These are phyloP conservation scores for Eumerus sabulonum DNA, from an alignment of 2,888 invertebrate genomes.

Conservation along the genomic window DNA sequence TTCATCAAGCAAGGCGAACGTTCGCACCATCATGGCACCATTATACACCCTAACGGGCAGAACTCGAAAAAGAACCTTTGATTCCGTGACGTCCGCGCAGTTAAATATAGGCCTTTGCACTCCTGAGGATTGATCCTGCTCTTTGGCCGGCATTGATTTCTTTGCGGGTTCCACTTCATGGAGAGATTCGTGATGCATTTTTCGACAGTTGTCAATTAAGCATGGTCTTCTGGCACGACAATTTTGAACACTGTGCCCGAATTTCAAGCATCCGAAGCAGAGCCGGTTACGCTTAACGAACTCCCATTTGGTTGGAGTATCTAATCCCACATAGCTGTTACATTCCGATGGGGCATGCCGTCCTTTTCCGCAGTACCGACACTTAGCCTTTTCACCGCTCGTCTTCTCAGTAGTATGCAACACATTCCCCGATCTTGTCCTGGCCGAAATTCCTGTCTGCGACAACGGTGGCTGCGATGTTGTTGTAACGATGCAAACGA, in stretches of 20 bases:
- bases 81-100: background rate
- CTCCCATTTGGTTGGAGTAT: constrained; percentile 1
- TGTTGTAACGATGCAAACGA: no score
- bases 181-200: background rate
- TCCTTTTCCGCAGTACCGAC: constrained; percentile 8
- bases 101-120: constrained; percentile 6
- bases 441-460: no score
- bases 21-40: background rate
- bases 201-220: constrained; percentile 1
- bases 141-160: background rate
- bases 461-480: no score
- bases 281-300: constrained; percentile 22
- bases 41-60: constrained; percentile 46
- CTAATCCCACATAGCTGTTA: background rate
- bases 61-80: constrained; percentile 32
- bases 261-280: constrained; percentile 27
- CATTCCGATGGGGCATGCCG: constrained; percentile 1
- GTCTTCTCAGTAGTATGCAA: no score
- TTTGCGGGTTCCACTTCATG: background rate
- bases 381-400: background rate
- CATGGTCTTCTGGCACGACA: constrained; percentile 12
- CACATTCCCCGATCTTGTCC: no score
- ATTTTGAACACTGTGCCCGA: background rate
- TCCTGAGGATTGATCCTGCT: background rate
- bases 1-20: constrained; percentile 42